Evolutionary conservation across 1,140 invertebrate species (phyloP), one percentile per base, ranked within the genome.

Genomic region (Drosophila nigromelanica): DNA sequence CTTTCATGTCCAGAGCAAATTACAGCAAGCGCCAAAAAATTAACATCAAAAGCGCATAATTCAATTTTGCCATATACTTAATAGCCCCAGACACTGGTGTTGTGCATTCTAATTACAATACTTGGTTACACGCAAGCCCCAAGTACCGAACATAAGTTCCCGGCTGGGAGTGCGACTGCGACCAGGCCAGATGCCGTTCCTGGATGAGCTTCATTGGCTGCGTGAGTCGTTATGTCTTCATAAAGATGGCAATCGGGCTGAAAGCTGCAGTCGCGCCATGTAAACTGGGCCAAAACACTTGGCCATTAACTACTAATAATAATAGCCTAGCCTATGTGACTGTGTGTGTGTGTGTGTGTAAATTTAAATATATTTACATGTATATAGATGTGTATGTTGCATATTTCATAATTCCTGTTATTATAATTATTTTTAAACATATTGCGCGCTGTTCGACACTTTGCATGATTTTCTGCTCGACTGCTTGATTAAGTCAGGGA

Each of bases 401-500:
- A 51, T 61, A 55, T 71, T 56, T 55, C 35, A 58, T 70, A 74
- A 70, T 83, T 62, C 76, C 82, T 83, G 83, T 89, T 79, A 87
- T 87, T 87, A 86, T 76, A 81, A 82, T 81, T 86, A 86, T 87
- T 86, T 78, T 82, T 89, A 89, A 87, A 87, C 81, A 81, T 76
- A 76, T 73, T 75, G 75, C 74, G 79, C 82, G 60, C 24, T 69
- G 78, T 62, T 21, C 73, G 78, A 81, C 78, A 89, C 83, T 89
- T 86, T 87, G 82, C 79, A 82, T 82, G 82, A 82, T 87, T 87
- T 87, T 87, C 78, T 70, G 58, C 83, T 72, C 76, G 71, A 89
- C 71, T 81, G 82, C 61, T 39, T 63, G 63, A 68, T 62, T 72
- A 75, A 81, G 78, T 68, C 59, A 24, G 21, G 3, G 30, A 51